Evolutionary conservation across 2,888 invertebrate species (phyloP), one percentile per base, ranked within the genome.

Genomic region (Patella ulyssiponensis): DNA sequence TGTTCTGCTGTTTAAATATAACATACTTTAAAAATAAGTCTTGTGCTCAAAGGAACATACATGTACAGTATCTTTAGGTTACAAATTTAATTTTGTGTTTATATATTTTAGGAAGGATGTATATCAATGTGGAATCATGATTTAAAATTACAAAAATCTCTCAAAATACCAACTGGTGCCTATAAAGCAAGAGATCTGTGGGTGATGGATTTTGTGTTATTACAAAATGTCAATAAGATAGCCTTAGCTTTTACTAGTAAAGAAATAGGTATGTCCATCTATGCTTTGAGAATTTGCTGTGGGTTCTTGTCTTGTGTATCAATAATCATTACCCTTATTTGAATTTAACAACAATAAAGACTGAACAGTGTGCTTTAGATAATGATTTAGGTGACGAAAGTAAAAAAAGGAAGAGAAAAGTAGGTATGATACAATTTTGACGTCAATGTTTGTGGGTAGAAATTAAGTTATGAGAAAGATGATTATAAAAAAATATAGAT

Each of bases 221-320:
- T 92, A 20, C 89, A 88, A 73, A 91, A 91, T 79, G 85, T 91
- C 77, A 91, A 91, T 85, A 92, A 92, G 81, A 87, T 92, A 17
- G 92, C 91, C 7, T 80, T 92, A 44, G 84, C 91, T 17, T 92
- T 92, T 78, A 92, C 92, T 15, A 91, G 91, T 84, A 92, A 92
- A 81, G 92, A 92, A 84, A 91, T 92, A 71, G 89, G 92, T 91
- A 79, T 82, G 86, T 76, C 12, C 2, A n/a, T 12, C 17, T 23
- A n/a, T 14, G 71, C 4, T 71, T 33, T 7, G 44, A 7, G 7
- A 44, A 44, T 44, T 44, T 44, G 9, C 44, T 7, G 14, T 4
- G 12, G 0, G 3, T 12, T 73, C 20, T 52, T 15, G 58, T 27
- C 74, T 44, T 74, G 9, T 23, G 12, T 27, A 20, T 20, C 20